Conservation (phyloP, 2,113 vertebrate species). For the Murina feae region DNA sequence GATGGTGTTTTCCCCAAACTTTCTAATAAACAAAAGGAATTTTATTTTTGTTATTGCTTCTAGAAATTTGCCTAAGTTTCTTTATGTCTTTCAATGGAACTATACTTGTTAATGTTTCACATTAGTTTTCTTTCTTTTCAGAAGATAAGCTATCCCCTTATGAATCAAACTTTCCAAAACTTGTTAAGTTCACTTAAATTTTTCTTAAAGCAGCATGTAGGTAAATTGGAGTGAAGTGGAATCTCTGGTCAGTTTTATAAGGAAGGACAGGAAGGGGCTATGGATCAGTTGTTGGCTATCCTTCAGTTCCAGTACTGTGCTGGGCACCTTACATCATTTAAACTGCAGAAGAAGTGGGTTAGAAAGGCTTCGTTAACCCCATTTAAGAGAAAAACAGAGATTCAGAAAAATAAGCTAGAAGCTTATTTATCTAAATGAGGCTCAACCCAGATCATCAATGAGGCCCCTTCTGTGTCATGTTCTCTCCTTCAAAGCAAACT, state of each 20-base stretch:
- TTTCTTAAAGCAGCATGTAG: not conserved
- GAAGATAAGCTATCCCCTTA: not conserved
- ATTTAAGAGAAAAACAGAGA: not conserved
- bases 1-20: not conserved
- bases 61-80: not conserved
- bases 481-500: not conserved
- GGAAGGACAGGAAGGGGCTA: not conserved
- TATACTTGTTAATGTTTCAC: not conserved
- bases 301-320: not conserved
- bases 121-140: not conserved
- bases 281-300: not conserved
- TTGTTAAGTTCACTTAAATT: not conserved
- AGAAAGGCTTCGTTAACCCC: not conserved
- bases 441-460: not conserved
- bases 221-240: not conserved
- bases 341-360: not conserved
- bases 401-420: not conserved
- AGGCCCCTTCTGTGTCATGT: rapidly evolving
- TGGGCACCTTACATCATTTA: not conserved
- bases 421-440: not conserved
- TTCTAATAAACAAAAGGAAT: not conserved
- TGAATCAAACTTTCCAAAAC: not conserved
- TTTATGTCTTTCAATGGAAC: not conserved
- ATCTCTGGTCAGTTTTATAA: not conserved
- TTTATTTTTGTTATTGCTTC: not conserved